These are phyloP conservation scores for Globia sparganii DNA, from an alignment of 2,888 invertebrate species.

Conservation along the genomic window DNA sequence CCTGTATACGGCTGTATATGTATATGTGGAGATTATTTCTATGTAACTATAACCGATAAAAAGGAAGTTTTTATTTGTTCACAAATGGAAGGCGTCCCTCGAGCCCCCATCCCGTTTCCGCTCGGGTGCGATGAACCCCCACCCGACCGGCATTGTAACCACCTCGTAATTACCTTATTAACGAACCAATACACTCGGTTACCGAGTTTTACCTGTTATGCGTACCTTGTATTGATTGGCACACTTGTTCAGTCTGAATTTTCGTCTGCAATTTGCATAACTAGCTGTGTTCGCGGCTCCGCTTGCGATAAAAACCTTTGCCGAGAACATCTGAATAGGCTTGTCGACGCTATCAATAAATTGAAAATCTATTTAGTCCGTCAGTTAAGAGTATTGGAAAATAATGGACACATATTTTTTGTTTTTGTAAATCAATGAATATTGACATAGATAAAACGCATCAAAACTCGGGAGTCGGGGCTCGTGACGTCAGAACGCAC, in stretches of 20 bases:
- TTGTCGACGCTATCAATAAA: too few relatives aligned
- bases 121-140: conserved; percentile 69
- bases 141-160: conserved; percentile 65
- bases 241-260: conserved; percentile 19
- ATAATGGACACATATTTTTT: too few relatives aligned
- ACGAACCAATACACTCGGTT: conserved; percentile 61
- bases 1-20: neutral
- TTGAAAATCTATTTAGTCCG: too few relatives aligned
- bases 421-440: too few relatives aligned
- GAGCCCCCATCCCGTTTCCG: conserved; percentile 69
- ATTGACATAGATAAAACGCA: too few relatives aligned
- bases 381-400: too few relatives aligned
- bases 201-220: conserved; percentile 40
- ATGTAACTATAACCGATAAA: conserved; percentile 39
- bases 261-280: conserved; percentile 25
- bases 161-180: conserved; percentile 74
- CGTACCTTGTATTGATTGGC: conserved; percentile 40
- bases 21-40: neutral
- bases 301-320: neutral
- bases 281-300: neutral
- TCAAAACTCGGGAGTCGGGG: too few relatives aligned
- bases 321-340: neutral
- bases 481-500: too few relatives aligned
- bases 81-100: conserved; percentile 57
- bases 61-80: conserved; percentile 69